Base-by-base conservation (phyloP, 2,888 invertebrate species). In the Strigamia transsilvanica region DNA sequence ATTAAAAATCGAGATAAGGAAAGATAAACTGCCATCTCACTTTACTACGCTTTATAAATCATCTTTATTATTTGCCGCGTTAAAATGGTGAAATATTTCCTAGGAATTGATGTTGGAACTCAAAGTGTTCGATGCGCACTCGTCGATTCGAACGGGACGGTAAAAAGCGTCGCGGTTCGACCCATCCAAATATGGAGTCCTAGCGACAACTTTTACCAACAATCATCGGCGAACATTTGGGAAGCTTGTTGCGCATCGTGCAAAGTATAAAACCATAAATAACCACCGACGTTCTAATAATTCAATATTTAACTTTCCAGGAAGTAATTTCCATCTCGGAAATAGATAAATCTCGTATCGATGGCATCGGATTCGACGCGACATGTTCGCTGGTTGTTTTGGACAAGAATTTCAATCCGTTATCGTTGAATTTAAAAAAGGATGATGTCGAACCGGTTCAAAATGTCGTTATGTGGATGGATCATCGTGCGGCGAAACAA, bases 51-150 rank as follows among this genome's bases (percentile, higher is more conserved):
- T 23, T 23, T 23, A 2, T 61, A 61, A 18, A 10, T 21, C 61
- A 18, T 18, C 15, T n/a, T 46, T 46, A 46, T 46, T 46, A n/a
- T 13, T 46, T 4, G 12, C 4, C 12, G 5, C 15, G 46, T 46
- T 46, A 46, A 46, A 46, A 46, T 61, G 51, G 51, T 23, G 56
- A 82, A 87, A 86, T 93, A 91, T 87, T 94, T 94, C 87, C 90
- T 96, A 86, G 96, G 96, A 83, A 94, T 98, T 13, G 98, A 98
- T 89, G 97, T 98, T 56, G 98, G 98, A 6, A 96, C 96, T 1
- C 94, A 94, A 15, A 97, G 97, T 89, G 96, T 92, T 0, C 90
- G 98, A 84, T 96, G 95, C 9, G 97, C 94, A 4, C 88, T 98
- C 46, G 93, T 97, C 5, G 89, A 91, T 82, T 88, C 90, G 7